Base-by-base conservation (phyloP, 2,888 invertebrate genomes). In the Drosophila maculinotata region DNA sequence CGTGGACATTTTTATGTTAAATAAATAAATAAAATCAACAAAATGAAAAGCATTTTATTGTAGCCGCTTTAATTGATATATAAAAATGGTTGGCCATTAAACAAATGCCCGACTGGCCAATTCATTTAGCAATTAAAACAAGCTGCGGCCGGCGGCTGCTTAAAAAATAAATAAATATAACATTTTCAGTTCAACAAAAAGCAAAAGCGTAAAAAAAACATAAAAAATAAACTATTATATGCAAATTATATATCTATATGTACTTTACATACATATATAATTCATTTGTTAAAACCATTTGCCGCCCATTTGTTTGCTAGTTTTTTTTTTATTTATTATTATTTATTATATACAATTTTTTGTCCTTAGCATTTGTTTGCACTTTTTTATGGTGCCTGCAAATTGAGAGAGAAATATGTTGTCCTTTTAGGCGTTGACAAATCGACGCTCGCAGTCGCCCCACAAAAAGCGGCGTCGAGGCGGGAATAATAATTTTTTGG, bases 401-500 rank as follows among this genome's bases (percentile, higher is more conserved):
- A 57, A 66, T 78, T 60, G 75, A 69, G 74, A 71, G 78, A 83
- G 81, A 86, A 86, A 86, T 84, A 80, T 80, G 84, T 80, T 86
- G 80, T 86, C 87, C 87, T 89, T 88, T 88, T 89, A 81, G 86
- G 85, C 83, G 89, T 83, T 89, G 88, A 89, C 87, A 87, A 89
- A 89, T 87, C 79, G 80, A 71, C 76, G 62, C 82, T 76, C 67
- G 42, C 58, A 45, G 63, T 58, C 12, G 73, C 71, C 69, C 68
- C 80, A 83, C 71, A 82, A 86, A 85, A 81, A 74, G 74, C 76
- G 79, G 65, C 67, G 49, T 71, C 82, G 78, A 80, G 78, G 80
- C 78, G 80, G 82, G 89, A 85, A 89, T 90, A 90, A 90, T 90
- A 90, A 90, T 89, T 90, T 90, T 87, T 89, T 88, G 89, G 89